A percentile compares a stretch with the other conserved stretches of the same genome.
phyloP scores from a whole-genome alignment of 2,113 vertebrate genomes.

The Psilopsiagon aymara region DNA sequence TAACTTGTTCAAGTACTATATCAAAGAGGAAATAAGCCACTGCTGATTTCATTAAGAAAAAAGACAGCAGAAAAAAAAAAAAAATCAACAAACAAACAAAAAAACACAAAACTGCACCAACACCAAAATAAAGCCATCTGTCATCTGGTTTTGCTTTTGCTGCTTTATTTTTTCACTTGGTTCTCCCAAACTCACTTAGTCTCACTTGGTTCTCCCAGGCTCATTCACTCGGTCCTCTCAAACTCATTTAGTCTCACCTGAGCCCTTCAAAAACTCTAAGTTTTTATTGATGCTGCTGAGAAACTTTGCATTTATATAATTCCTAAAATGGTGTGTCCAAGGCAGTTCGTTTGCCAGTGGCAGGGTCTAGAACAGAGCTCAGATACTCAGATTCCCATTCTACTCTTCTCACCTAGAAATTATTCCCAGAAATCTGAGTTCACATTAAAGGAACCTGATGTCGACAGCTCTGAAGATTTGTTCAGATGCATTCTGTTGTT shows the following conservation, averaged over 20 bases:
- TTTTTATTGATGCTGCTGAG: neutral
- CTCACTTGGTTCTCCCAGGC: neutral
- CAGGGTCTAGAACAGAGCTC: neutral
- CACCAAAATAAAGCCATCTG: fast-evolving
- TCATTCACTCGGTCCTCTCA: no score
- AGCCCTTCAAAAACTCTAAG: neutral
- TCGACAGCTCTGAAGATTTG: fast-evolving
- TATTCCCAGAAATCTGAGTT: neutral
- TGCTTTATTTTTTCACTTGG: neutral
- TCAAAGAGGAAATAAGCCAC: neutral
- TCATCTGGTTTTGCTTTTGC: neutral
- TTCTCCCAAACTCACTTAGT: neutral
- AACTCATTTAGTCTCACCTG: neutral
- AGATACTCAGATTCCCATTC: neutral
- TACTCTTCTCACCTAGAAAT: neutral
- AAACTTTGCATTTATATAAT: neutral
- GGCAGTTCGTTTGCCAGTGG: neutral
- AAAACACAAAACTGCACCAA: no score
- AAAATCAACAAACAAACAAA: no score
- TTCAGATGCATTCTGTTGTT: neutral
- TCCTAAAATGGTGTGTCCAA: neutral
- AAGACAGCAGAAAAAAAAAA: no score
- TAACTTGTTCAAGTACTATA: neutral
- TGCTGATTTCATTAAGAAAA: neutral
- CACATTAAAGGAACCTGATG: neutral